Percentiles rank a stretch among this genome's conserved stretches.
Evolutionary conservation across 2,888 invertebrate species (phyloP).

Genomic region (Hoplodrina blanda): DNA sequence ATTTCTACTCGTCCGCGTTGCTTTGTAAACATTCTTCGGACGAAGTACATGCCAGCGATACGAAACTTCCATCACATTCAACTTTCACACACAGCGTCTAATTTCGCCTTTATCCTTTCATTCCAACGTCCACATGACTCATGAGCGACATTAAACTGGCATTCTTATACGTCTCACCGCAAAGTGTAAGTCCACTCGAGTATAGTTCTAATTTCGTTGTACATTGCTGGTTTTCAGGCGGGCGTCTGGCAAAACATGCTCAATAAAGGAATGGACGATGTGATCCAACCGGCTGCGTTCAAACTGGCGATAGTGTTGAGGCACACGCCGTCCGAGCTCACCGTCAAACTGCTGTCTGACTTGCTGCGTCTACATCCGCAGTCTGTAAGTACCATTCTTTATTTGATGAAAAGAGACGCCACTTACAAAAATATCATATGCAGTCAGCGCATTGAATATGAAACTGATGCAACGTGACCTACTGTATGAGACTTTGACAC

Average conservation of each 20-base stretch:
- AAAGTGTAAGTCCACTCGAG: not conserved
- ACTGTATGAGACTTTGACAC: not conserved
- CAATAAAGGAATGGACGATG: conserved; percentile 79
- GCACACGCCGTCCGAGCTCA: conserved; percentile 82
- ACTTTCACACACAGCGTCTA: conserved; percentile 10
- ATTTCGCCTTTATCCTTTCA: conserved; percentile 3
- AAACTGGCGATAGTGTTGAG: conserved; percentile 84
- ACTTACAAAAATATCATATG: not conserved
- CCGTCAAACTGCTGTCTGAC: conserved; percentile 77
- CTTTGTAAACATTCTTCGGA: conserved; percentile 16
- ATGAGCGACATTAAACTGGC: conserved; percentile 10
- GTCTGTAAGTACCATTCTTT: conserved; percentile 71
- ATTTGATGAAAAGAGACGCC: not conserved
- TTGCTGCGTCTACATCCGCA: conserved; percentile 81
- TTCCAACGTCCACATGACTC: conserved; percentile 17
- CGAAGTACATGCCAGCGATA: not conserved
- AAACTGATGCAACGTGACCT: not conserved
- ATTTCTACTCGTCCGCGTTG: not conserved
- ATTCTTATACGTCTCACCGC: conserved; percentile 1
- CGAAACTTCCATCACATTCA: not conserved
- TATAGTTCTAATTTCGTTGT: conserved; percentile 10
- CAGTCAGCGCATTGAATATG: conserved; percentile 1
- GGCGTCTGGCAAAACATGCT: conserved; percentile 83
- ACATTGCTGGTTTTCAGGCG: conserved; percentile 73
- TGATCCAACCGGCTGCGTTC: conserved; percentile 84